phyloP scores from a whole-genome alignment of 2,113 vertebrate genomes.

The Pavo muticus region DNA sequence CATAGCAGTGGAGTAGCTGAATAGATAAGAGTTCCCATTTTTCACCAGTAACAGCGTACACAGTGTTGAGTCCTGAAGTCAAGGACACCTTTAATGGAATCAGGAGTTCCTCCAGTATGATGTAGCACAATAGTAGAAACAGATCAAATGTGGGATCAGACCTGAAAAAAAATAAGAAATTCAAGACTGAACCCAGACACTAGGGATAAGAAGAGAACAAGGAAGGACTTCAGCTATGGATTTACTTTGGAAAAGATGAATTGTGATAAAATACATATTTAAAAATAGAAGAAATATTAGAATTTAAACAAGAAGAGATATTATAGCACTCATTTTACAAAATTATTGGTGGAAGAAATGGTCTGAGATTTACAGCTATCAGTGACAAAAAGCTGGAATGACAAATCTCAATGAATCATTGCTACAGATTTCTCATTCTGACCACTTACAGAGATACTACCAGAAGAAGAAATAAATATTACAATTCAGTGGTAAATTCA shows the following conservation, averaged over 20 bases:
- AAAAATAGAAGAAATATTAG: background rate
- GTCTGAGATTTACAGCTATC: background rate
- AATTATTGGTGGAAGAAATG: background rate
- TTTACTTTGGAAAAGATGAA: background rate
- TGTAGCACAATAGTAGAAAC: background rate
- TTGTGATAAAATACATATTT: background rate
- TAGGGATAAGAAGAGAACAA: background rate
- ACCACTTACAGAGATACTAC: background rate
- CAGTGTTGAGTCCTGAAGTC: background rate
- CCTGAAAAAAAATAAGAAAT: background rate
- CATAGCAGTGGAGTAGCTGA: background rate
- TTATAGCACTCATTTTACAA: background rate
- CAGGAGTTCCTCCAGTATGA: background rate
- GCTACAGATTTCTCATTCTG: background rate
- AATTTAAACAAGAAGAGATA: background rate
- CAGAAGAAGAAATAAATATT: background rate
- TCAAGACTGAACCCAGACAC: background rate
- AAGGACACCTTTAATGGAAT: background rate
- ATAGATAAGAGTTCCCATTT: background rate
- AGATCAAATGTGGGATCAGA: background rate
- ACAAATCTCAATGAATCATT: background rate
- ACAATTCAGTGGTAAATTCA: background rate
- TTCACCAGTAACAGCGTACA: background rate
- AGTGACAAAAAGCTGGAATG: background rate
- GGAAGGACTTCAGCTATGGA: background rate